phyloP scores from a whole-genome alignment of 2,113 vertebrate species.

The Asarcornis scutulata region DNA sequence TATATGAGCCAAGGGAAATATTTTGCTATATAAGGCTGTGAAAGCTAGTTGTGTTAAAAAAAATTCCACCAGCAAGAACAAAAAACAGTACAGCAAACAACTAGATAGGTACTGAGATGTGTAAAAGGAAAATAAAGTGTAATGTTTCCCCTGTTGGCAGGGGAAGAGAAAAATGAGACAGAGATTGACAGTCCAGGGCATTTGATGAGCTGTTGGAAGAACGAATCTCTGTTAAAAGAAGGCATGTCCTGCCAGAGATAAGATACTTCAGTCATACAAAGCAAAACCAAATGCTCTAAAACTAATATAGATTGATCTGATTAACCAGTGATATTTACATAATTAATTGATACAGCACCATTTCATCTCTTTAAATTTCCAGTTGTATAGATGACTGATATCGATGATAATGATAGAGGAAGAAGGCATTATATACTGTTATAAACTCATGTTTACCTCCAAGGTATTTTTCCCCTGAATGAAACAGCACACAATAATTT shows the following conservation, averaged over 20 bases:
- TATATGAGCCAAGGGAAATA: neutral
- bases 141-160: neutral
- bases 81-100: neutral
- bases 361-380: neutral
- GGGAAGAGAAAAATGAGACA: neutral
- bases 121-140: neutral
- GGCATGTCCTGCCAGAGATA: neutral
- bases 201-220: neutral
- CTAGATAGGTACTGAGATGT: neutral
- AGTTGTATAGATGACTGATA: neutral
- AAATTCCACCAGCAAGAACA: no score
- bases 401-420: neutral
- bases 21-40: neutral
- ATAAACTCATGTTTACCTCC: neutral
- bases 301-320: neutral
- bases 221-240: neutral
- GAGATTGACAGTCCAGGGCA: neutral
- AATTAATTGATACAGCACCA: neutral
- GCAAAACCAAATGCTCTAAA: neutral
- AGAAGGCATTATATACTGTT: neutral
- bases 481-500: neutral
- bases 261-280: neutral
- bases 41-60: neutral
- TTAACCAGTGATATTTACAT: neutral
- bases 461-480: neutral